Base-by-base conservation (phyloP, 2,888 invertebrate species). In the Syrphus vitripennis region DNA sequence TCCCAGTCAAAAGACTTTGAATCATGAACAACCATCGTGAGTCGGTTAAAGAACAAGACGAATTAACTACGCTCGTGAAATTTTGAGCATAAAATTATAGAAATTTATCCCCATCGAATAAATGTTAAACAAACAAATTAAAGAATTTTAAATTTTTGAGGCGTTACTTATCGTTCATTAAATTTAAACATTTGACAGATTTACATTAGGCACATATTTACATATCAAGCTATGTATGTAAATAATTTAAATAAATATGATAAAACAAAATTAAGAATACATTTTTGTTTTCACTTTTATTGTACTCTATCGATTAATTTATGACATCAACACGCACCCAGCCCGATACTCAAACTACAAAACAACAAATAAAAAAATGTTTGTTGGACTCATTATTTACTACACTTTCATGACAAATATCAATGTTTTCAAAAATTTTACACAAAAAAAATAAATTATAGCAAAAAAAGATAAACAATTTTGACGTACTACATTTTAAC, bases 321-420 rank as follows among this genome's bases (percentile, higher is more conserved):
- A 42, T 40, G 37, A 14, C 6, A 40, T 7, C 21, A 50, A 24
- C n/a, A 69, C 50, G 37, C 31, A 19, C 29, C 26, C 4, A 10
- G 26, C 45, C 16, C 29, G n/a, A n/a, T 3, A 14, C 7, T 19
- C 19, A 4, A 14, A 50, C 26, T 50, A 55, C 4, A 40, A n/a
- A 40, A 53, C 3, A 65, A 10, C 42, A 45, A 48, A 67, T 63
- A 70, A 4, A 74, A 63, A 57, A 71, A 40, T 55, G 53, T 37
- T 65, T 71, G 67, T 76, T 53, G 59, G 12, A 67, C 71, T 42
- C 40, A 76, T 50, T 76, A 72, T 61, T 76, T 72, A 40, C 10
- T 19, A 16, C 53, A 74, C 16, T 78, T 86, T 86, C 86, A 82
- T 86, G 86, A 78, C 86, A 74, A 82, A 82, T 63, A 45, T 40